These are phyloP conservation scores for Heteromyza rotundicornis DNA, from an alignment of 2,888 invertebrate species.

Conservation along the genomic window DNA sequence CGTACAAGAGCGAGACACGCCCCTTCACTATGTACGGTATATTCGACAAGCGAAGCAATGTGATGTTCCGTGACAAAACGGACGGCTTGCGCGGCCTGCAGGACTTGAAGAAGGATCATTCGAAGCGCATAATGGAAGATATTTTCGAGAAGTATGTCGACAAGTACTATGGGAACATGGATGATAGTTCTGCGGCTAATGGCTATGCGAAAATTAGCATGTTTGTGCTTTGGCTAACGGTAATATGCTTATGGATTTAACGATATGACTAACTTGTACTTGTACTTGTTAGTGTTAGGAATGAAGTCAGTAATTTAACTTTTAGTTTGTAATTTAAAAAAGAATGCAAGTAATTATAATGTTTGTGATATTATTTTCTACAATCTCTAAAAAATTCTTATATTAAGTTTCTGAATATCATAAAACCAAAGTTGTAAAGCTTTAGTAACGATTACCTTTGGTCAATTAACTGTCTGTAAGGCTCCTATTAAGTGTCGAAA, in stretches of 20 bases:
- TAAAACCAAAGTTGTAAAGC: too few species aligned
- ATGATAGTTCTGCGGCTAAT: conserved; percentile 16
- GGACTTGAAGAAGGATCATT: conserved; percentile 51
- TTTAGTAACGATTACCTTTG: too few species aligned
- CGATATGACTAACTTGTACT: background rate
- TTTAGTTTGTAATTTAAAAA: background rate
- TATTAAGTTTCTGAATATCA: conserved; percentile 12
- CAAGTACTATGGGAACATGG: conserved; percentile 40
- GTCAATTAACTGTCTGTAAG: too few species aligned
- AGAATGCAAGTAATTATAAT: conserved; percentile 10
- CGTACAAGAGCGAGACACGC: conserved; percentile 65
- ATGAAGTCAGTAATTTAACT: conserved; percentile 17
- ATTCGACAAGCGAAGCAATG: conserved; percentile 69
- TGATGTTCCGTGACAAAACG: conserved; percentile 67
- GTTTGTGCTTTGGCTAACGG: background rate
- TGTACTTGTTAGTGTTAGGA: background rate
- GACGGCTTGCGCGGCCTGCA: conserved; percentile 50
- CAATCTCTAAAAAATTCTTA: background rate
- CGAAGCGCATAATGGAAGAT: conserved; percentile 54
- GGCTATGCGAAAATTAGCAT: background rate
- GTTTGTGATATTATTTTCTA: conserved; percentile 28
- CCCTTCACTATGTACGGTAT: conserved; percentile 75
- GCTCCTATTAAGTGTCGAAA: too few species aligned
- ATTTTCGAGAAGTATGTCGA: conserved; percentile 51
- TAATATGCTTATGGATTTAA: too few species aligned